A percentile compares a stretch with the other conserved stretches of the same genome.
Conservation (phyloP, 2,797 vertebrate species). For the Danio aesculapii region DNA sequence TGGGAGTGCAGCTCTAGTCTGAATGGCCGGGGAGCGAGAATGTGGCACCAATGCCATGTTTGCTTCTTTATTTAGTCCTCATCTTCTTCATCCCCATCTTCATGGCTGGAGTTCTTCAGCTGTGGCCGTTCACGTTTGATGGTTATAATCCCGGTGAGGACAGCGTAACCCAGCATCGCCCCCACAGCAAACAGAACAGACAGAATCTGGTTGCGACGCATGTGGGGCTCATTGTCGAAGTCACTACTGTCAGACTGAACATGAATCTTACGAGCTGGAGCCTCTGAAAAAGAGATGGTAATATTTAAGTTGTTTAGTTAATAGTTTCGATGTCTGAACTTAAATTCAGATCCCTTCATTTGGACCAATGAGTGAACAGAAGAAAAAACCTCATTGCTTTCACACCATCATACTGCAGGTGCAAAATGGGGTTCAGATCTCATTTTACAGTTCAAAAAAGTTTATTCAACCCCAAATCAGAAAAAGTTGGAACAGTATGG, state of each 20-base stretch:
- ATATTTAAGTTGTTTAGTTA: background rate
- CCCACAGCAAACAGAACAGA: constrained; percentile 80
- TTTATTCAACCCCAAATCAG: too few species aligned
- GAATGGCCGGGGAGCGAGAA: background rate
- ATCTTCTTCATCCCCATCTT: constrained; percentile 74
- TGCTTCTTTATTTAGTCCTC: constrained; percentile 51
- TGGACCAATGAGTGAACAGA: background rate
- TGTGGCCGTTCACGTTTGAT: constrained; percentile 70
- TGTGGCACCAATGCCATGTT: background rate
- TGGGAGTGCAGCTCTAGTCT: constrained; percentile 3
- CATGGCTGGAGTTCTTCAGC: constrained; percentile 31
- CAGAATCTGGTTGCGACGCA: constrained; percentile 81
- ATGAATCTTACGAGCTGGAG: constrained; percentile 11
- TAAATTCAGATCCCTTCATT: background rate
- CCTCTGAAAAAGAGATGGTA: constrained; percentile 20
- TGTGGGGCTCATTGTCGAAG: constrained; percentile 81
- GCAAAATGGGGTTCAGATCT: background rate
- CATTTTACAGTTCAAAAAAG: background rate
- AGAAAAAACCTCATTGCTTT: background rate
- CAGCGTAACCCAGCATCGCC: constrained; percentile 84
- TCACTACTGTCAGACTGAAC: constrained; percentile 56
- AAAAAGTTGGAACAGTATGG: too few species aligned
- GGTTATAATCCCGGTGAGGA: constrained; percentile 83
- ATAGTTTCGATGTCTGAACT: too few species aligned
- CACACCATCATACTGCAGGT: background rate